Conservation (phyloP, 2,113 vertebrate genomes). For the Condylura cristata region DNA sequence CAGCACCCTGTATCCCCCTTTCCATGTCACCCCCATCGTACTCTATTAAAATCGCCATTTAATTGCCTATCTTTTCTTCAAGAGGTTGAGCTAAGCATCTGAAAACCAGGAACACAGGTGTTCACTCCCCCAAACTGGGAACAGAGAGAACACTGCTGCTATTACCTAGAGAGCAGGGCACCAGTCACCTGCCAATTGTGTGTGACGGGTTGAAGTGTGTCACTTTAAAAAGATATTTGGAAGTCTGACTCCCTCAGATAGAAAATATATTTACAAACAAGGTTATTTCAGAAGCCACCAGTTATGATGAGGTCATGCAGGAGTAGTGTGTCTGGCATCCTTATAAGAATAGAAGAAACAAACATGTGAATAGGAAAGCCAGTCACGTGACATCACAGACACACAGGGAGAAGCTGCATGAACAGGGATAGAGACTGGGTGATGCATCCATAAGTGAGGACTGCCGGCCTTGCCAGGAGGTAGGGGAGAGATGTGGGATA, state of each 20-base stretch:
- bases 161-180: not conserved
- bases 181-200: not conserved
- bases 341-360: not conserved
- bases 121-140: not conserved
- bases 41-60: not conserved
- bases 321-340: not conserved
- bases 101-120: not conserved
- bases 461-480: not conserved
- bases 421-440: not conserved
- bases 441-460: not conserved
- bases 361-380: not conserved
- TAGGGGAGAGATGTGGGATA: not conserved
- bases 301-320: not conserved
- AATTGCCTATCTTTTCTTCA: not conserved
- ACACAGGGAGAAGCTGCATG: not conserved
- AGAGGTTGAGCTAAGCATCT: not conserved
- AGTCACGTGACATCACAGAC: not conserved
- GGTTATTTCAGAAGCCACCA: not conserved
- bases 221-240: not conserved
- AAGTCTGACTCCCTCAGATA: not conserved
- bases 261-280: not conserved
- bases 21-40: not conserved
- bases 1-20: accelerated
- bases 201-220: not conserved
- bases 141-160: not conserved